Conservation (phyloP, 1,140 invertebrate genomes). For the Kradibia gibbosae region DNA sequence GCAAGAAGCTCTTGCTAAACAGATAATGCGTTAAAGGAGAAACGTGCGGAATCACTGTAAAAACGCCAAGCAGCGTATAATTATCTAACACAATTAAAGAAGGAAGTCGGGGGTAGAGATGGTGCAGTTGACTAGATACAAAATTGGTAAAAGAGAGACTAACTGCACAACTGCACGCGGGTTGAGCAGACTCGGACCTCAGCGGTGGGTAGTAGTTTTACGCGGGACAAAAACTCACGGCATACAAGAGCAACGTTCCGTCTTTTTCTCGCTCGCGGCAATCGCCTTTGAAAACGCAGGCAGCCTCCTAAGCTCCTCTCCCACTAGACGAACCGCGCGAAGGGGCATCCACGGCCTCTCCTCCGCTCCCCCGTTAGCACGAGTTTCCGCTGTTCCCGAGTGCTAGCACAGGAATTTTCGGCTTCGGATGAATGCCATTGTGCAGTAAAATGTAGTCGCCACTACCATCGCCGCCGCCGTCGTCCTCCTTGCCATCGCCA, state of each 20-base stretch:
- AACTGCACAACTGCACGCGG: no score
- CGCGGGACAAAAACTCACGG: slow-evolving; percentile 29
- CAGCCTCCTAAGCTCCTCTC: background rate
- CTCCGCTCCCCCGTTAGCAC: background rate
- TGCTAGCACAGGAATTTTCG: background rate
- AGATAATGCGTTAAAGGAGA: slow-evolving; percentile 35
- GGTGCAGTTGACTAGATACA: background rate
- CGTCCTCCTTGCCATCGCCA: no score
- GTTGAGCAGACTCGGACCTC: no score
- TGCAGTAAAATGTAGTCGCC: no score
- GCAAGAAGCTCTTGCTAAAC: slow-evolving; percentile 54
- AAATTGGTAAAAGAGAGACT: no score
- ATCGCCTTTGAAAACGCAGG: background rate
- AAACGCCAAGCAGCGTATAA: background rate
- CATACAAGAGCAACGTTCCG: background rate
- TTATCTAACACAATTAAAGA: background rate
- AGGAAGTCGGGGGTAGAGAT: background rate
- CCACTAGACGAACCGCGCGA: background rate
- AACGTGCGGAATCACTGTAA: background rate
- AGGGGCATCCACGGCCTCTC: background rate
- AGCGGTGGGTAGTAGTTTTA: no score
- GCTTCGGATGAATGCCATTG: slow-evolving; percentile 24
- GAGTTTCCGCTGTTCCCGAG: background rate
- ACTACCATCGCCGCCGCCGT: background rate
- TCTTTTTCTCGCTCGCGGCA: background rate